Base-by-base conservation (phyloP, 2,888 invertebrate genomes). In the Liposcelis brunnea region DNA sequence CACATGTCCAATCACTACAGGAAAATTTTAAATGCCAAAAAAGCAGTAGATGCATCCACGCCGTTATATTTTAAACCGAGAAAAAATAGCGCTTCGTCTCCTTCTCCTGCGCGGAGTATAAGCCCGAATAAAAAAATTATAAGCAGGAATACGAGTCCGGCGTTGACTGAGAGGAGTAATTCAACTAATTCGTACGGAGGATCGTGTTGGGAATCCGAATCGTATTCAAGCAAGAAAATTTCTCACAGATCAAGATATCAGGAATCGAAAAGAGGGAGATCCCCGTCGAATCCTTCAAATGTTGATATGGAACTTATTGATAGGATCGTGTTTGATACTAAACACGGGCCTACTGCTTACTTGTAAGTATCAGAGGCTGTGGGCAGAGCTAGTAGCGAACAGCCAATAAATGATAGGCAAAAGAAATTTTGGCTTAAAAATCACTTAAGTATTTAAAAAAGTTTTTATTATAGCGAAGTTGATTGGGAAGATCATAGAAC, bases 1-100 rank as follows among this genome's bases (percentile, higher is more conserved):
- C 66, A 66, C 47, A 66, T 67, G 66, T 57, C 56, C 47, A 61
- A 62, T 52, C 66, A 67, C 55, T 66, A 66, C 50, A 59, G 57
- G 47, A 59, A 61, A 51, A 50, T 65, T 35, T 57, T 53, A 52
- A 55, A 55, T 38, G 62, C 59, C 15, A 63, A 62, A 55, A 56
- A 61, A 52, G 53, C 56, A 40, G 58, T 64, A 47, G 61, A 63
- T 54, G 59, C 61, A 47, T 59, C 61, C 50, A 48, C 55, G 50
- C 59, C 61, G 7, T 55, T 55, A 55, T 55, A 54, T 53, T 53
- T 47, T 47, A 48, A 48, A 7, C 8, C 14, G 42, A 16, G 16
- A 14, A 18, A 6, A n/a, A 10, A 6, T 18, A 8, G 18, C 5
- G 16, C 10, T 35, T 46, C 52, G 34, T 49, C 52, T 12, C 12